These are phyloP conservation scores for Monomorium pharaonis DNA, from an alignment of 1,140 invertebrate genomes.

Conservation along the genomic window DNA sequence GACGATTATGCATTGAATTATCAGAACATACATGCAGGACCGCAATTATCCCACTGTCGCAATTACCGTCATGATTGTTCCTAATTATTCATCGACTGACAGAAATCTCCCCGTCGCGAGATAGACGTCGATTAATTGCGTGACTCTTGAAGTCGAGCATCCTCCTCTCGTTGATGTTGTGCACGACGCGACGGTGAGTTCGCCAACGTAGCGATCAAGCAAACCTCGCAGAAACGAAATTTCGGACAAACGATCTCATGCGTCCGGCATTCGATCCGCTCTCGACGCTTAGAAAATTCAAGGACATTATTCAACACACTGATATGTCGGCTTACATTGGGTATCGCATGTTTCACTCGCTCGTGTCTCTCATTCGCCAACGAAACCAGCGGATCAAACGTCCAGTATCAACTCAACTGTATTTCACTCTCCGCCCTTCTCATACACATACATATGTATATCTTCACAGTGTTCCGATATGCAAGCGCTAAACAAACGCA, in stretches of 20 bases:
- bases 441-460: too few relatives aligned
- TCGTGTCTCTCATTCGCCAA: slow-evolving; percentile 10
- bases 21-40: not conserved
- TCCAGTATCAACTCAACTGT: not conserved
- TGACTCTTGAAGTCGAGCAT: not conserved
- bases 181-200: not conserved
- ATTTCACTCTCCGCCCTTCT: not conserved
- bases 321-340: slow-evolving; percentile 43
- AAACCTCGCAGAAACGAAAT: not conserved
- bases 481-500: not conserved
- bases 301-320: slow-evolving; percentile 27
- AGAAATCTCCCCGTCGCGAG: not conserved
- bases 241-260: not conserved
- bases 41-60: not conserved
- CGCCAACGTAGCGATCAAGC: slow-evolving; percentile 35
- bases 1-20: not conserved
- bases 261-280: not conserved
- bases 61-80: slow-evolving; percentile 6
- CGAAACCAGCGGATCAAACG: not conserved
- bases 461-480: not conserved
- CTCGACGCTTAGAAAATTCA: slow-evolving; percentile 35
- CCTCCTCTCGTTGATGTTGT: not conserved
- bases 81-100: slow-evolving; percentile 35
- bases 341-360: not conserved
- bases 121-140: slow-evolving; percentile 34